phyloP scores from a whole-genome alignment of 2,888 invertebrate species.

The Epirrhoe alternata region DNA sequence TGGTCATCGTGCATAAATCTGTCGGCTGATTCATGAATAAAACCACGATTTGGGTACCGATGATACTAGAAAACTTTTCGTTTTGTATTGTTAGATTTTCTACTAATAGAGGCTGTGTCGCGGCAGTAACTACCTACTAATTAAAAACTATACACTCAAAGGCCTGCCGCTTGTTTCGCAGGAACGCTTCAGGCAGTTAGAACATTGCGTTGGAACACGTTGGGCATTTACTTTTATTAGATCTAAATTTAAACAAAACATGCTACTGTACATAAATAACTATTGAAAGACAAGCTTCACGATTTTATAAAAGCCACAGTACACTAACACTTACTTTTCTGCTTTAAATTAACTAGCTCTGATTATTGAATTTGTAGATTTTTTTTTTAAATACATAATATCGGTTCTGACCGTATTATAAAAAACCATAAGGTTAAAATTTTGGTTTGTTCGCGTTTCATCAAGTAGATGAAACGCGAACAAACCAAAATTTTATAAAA shows the following conservation, averaged over 20 bases:
- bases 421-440: too few species aligned
- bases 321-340: too few species aligned
- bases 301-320: too few species aligned
- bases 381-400: too few species aligned
- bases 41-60: conserved; percentile 64
- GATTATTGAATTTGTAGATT: too few species aligned
- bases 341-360: too few species aligned
- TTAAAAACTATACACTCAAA: conserved; percentile 77
- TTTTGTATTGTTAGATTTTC: conserved; percentile 65
- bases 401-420: too few species aligned
- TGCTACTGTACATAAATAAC: conserved; percentile 7
- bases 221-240: conserved; percentile 70
- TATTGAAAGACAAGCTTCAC: background rate
- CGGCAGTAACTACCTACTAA: conserved; percentile 73
- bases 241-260: conserved; percentile 43
- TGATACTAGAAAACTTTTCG: conserved; percentile 69
- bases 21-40: conserved; percentile 71
- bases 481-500: background rate
- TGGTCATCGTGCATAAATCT: conserved; percentile 70
- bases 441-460: too few species aligned
- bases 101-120: conserved; percentile 75
- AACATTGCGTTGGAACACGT: conserved; percentile 70
- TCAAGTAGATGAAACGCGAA: too few species aligned
- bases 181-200: conserved; percentile 68
- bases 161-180: conserved; percentile 72